Evolutionary conservation across 2,113 vertebrate genomes (phyloP), one percentile per base, ranked within the genome.

Genomic region (Helogale parvula): DNA sequence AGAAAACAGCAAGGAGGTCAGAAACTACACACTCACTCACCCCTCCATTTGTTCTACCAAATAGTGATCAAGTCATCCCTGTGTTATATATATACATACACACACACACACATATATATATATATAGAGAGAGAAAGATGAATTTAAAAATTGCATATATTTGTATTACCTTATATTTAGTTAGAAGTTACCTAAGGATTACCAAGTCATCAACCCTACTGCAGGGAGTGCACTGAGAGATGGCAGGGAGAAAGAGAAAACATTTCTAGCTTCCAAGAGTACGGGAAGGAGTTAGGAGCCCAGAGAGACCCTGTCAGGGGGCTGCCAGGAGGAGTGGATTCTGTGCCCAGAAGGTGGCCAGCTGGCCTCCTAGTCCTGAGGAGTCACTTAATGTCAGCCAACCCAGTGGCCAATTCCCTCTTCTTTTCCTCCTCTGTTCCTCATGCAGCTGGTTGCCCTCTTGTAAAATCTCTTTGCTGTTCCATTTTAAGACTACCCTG

Each of bases 11-110:
- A 88, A 93, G 33, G 3, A 6, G 3, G 3, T 66, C 27, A 60
- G 86, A 93, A 94, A 79, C 21, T 85, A 29, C n/a, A 25, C 38
- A 35, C 66, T 94, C 77, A 91, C 45, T 95, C 74, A 87, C 47
- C 14, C 11, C 72, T 60, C 31, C n/a, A 4, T 41, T 91, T 74
- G 25, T 63, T 92, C 88, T 96, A 54, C 14, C 47, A 86, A 13
- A 45, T 60, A 77, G 16, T 91, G 91, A 31, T 87, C 38, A 68
- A 94, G 54, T 79, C n/a, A 7, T 23, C 63, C 12, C 11, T 94
- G 1, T 92, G 54, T 95, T 38, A 38, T 38, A 4, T 38, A 38
- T 38, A 38, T 38, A 38, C 38, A 38, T 4, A 38, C 38, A 38
- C 38, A 38, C 38, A 38, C 38, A 38, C 38, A 38, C 38, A 38